A percentile compares a stretch with the other conserved stretches of the same genome.
Conservation (phyloP, 2,113 vertebrate genomes). For the Chloebia gouldiae region DNA sequence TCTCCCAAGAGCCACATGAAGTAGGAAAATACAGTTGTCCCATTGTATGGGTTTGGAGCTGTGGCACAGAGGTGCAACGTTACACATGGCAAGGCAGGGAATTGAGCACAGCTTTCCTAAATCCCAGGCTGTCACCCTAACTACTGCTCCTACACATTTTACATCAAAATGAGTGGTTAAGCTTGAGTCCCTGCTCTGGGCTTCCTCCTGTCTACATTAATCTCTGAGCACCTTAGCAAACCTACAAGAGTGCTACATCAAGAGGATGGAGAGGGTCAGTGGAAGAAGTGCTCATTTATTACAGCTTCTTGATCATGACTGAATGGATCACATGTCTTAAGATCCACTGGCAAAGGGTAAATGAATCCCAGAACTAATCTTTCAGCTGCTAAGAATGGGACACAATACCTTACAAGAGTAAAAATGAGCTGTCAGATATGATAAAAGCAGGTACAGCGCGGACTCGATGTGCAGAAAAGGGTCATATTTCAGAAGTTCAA, state of each 20-base stretch:
- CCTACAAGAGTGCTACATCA: background rate
- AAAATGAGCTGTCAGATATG: background rate
- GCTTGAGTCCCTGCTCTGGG: background rate
- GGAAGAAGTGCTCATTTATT: background rate
- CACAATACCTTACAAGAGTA: background rate
- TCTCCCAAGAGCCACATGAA: conserved; percentile 13
- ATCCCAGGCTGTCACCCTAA: conserved; percentile 22
- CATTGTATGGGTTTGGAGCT: background rate
- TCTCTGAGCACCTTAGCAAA: background rate
- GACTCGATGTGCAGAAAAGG: background rate
- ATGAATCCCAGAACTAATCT: background rate
- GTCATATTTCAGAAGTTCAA: background rate
- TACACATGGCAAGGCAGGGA: background rate
- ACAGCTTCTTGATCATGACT: background rate
- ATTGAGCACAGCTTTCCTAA: conserved; percentile 3
- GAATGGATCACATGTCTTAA: background rate
- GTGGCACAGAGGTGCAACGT: background rate
- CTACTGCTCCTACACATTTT: background rate
- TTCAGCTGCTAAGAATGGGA: background rate
- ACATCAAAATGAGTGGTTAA: conserved; percentile 22
- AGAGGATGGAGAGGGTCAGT: background rate
- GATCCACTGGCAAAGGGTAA: background rate
- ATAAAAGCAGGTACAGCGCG: background rate
- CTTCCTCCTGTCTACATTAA: background rate
- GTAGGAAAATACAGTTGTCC: conserved; percentile 34